Percentiles rank a stretch among this genome's conserved stretches.
Evolutionary conservation across 2,797 vertebrate species (phyloP).

Genomic region (Stomatorhinus walkeri): DNA sequence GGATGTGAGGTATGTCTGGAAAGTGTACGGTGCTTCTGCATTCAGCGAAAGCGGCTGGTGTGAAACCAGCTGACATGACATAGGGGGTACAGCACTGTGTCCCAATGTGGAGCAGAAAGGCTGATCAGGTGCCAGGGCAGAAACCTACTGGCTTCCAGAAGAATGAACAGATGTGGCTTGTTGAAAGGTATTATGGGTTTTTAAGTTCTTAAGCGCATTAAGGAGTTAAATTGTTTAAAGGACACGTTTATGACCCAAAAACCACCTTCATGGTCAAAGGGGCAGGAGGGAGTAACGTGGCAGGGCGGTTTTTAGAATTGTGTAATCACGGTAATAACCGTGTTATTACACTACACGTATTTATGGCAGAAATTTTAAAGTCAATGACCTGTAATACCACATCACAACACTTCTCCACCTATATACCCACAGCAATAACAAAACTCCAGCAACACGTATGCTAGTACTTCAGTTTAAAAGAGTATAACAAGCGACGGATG

Average conservation of each 20-base stretch:
- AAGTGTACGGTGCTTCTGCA: not conserved
- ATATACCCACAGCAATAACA: not conserved
- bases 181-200: conserved; percentile 4
- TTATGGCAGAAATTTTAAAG: not conserved
- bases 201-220: conserved; percentile 8
- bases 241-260: not conserved
- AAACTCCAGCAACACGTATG: not conserved
- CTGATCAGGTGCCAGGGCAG: not conserved
- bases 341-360: not conserved
- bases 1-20: not conserved
- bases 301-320: not conserved
- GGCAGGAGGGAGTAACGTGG: not conserved
- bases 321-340: not conserved
- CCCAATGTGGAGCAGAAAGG: not conserved
- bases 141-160: not conserved
- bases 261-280: not conserved
- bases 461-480: not conserved
- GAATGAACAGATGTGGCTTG: not conserved
- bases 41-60: not conserved
- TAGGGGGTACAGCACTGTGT: not conserved
- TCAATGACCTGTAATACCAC: not conserved
- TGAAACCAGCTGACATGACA: not conserved
- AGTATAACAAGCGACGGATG: not conserved
- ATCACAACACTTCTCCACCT: not conserved
- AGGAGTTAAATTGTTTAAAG: not conserved